Base-by-base conservation (phyloP, 2,113 vertebrate species). In the Silurus glanis region DNA sequence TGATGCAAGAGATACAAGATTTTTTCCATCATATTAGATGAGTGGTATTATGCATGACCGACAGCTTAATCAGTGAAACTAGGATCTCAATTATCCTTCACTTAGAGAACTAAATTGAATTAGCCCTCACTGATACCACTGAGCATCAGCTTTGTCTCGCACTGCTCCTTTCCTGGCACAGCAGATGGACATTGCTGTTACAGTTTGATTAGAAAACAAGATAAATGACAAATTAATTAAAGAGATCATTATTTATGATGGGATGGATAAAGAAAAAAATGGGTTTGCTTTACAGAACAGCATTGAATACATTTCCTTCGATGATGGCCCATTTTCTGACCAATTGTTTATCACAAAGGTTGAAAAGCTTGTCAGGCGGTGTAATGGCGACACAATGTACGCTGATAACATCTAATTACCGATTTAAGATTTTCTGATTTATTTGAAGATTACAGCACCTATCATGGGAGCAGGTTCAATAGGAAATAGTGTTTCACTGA, bases 11-110 rank as follows among this genome's bases (percentile, higher is more conserved):
- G 47, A 64, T 80, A 45, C 16, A 37, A 37, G 45, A 82, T 37
- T 82, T 66, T 82, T 82, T 66, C 7, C 12, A 25, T 64, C 14
- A 79, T 82, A 17, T 66, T 82, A 66, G 61, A 14, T 64, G 61
- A 62, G 61, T 82, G 61, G 45, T 17, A 66, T 82, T 84, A 81
- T 49, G 16, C 74, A 66, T 28, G 75, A 80, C 75, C 37, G 45
- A 85, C 58, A 84, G 64, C 23, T 49, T 53, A 86, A 76, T 83
- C 88, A 87, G 49, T 84, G 28, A 74, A 78, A 82, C 55, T 21
- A 83, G 86, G 83, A 62, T 83, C 86, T 89, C 84, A 90, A 89
- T 91, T 91, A 89, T 89, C 86, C 84, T 89, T 90, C 55, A 87
- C 80, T 90, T 90, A 89, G 25, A 79, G 23, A 82, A 58, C 61